A percentile compares a stretch with the other conserved stretches of the same genome.
These are phyloP conservation scores for Alauda arvensis DNA, from an alignment of 2,797 vertebrate genomes.

Conservation along the genomic window DNA sequence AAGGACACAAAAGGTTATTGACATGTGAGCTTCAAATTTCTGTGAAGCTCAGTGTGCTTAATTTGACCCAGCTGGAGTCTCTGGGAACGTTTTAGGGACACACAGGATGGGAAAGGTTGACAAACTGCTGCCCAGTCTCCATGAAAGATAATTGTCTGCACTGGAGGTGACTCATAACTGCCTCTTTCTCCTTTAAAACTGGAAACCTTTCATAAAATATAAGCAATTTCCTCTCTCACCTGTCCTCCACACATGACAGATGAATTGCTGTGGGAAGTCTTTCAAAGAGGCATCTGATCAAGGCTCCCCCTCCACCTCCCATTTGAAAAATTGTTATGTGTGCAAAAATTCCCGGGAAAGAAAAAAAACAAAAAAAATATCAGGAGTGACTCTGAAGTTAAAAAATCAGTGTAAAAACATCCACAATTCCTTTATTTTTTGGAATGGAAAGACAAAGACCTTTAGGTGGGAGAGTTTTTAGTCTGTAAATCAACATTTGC, in stretches of 20 bases:
- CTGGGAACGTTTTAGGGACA: neutral
- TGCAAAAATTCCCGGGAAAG: neutral
- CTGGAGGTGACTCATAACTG: constrained; percentile 8
- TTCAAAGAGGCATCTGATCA: neutral
- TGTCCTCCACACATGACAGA: constrained; percentile 3
- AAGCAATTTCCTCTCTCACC: constrained; percentile 26
- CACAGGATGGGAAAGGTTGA: neutral
- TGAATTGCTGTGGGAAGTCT: neutral
- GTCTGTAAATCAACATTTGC: neutral
- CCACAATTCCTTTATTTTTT: neutral
- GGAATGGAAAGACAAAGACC: neutral
- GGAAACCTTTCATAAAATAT: constrained; percentile 39
- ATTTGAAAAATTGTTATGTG: neutral
- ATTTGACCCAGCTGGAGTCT: neutral
- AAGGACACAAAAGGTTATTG: neutral
- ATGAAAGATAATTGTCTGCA: constrained; percentile 6
- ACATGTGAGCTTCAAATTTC: neutral
- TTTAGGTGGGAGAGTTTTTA: neutral
- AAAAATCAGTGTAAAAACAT: neutral
- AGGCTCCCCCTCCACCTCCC: neutral
- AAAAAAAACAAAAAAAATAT: neutral
- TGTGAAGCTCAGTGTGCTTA: neutral
- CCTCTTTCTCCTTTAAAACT: neutral
- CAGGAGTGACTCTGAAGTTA: neutral
- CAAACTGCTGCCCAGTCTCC: neutral